Evolutionary conservation across 1,140 invertebrate species (phyloP).

Genomic region (Amyelois transitella): DNA sequence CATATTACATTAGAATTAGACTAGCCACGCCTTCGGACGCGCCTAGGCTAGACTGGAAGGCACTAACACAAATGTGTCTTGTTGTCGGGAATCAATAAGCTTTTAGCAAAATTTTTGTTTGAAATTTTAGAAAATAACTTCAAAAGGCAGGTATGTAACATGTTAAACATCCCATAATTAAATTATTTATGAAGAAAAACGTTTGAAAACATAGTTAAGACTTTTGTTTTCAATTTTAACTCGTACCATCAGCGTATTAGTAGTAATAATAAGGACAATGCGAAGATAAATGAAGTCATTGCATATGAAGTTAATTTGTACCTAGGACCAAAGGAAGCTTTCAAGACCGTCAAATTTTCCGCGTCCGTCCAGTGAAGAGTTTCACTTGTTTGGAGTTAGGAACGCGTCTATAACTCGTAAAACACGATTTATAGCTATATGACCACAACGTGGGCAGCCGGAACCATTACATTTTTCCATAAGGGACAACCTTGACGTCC

Average conservation of each 20-base stretch:
- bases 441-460: background rate
- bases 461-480: background rate
- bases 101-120: conserved; percentile 35
- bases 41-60: conserved; percentile 25
- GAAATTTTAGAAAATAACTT: no score
- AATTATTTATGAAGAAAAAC: background rate
- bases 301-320: background rate
- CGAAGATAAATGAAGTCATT: no score
- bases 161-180: background rate
- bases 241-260: no score
- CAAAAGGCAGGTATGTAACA: background rate
- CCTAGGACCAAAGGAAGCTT: background rate
- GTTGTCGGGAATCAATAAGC: conserved; percentile 41
- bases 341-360: conserved; percentile 8
- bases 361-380: background rate
- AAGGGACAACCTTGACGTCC: background rate
- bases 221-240: no score
- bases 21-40: conserved; percentile 28
- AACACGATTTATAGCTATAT: background rate
- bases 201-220: no score
- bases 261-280: no score
- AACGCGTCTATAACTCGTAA: conserved; percentile 5
- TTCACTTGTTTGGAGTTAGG: background rate
- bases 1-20: conserved; percentile 21
- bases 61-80: conserved; percentile 27